phyloP scores from a whole-genome alignment of 2,888 invertebrate species.

The Melipona bicolor region DNA sequence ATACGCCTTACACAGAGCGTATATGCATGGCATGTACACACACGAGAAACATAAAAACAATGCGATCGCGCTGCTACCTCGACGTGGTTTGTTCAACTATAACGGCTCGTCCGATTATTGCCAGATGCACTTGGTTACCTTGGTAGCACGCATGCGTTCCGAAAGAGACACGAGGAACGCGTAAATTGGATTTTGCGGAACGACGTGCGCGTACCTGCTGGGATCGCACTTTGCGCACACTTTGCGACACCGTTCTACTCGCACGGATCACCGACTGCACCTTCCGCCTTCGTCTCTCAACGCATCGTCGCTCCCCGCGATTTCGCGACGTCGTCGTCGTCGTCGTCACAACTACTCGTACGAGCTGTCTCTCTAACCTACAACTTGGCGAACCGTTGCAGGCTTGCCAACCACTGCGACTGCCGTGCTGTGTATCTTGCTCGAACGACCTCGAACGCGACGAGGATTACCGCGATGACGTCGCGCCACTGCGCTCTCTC shows the following conservation, averaged over 20 bases:
- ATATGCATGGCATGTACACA: conserved; percentile 59
- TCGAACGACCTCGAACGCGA: conserved; percentile 29
- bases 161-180: conserved; percentile 55
- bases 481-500: conserved; percentile 7
- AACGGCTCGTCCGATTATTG: conserved; percentile 56
- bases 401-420: conserved; percentile 52
- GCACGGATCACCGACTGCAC: background rate
- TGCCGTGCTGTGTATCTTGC: conserved; percentile 12
- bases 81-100: conserved; percentile 69
- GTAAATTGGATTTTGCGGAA: conserved; percentile 33
- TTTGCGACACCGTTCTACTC: background rate
- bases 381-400: conserved; percentile 45
- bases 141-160: conserved; percentile 68
- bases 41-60: conserved; percentile 75
- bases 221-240: too few relatives aligned
- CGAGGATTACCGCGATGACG: conserved; percentile 40
- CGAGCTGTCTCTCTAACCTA: conserved; percentile 58
- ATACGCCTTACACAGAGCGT: conserved; percentile 57
- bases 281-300: background rate
- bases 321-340: conserved; percentile 9
- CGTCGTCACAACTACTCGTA: conserved; percentile 32
- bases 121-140: conserved; percentile 57
- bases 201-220: background rate
- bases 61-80: conserved; percentile 77
- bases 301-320: background rate